Base-by-base conservation (phyloP, 2,888 invertebrate genomes). In the Danaus chrysippus region DNA sequence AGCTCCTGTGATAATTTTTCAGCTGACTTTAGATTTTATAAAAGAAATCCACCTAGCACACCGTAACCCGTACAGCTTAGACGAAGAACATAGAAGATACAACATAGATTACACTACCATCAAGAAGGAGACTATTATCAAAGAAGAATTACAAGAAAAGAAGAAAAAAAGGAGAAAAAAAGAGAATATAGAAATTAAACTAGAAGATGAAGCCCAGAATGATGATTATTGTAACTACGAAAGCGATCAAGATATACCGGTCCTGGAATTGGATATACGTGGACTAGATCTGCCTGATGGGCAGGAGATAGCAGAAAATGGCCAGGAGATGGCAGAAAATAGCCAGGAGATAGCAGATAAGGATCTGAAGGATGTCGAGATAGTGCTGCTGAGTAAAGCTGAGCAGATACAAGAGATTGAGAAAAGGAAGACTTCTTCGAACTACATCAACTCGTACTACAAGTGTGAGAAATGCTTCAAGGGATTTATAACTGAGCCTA, bases 401-500 rank as follows among this genome's bases (percentile, higher is more conserved):
- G 73, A 90, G 43, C 89, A 88, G 44, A 56, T 83, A 0, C 70
- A 76, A 0, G 89, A 88, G 44, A 66, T 89, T 0, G 59, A 76
- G 1, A 67, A 71, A 0, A 71, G 88, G 17, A 85, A 81, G 57
- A 64, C 63, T 0, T 78, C 84, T 0, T 61, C 71, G 0, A 89
- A 87, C 42, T 90, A 87, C 61, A 57, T 74, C 0, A 82, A 82
- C 10, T 83, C 85, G 0, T 74, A 80, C 2, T 87, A 83, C 44
- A 87, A 87, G 49, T 89, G 89, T 49, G 78, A 83, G 0, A 70
- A 73, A 0, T 90, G 89, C 12, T 89, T 65, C 11, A 87, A 85
- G 61, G 89, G 90, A 0, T 90, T 87, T 46, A 78, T 86, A 44
- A 82, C 82, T 0, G 79, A 83, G 3, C 65, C 65, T 0, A 84